phyloP scores from a whole-genome alignment of 37 sponge, comb jelly and placozoan species.

The Theonella swinhoei region DNA sequence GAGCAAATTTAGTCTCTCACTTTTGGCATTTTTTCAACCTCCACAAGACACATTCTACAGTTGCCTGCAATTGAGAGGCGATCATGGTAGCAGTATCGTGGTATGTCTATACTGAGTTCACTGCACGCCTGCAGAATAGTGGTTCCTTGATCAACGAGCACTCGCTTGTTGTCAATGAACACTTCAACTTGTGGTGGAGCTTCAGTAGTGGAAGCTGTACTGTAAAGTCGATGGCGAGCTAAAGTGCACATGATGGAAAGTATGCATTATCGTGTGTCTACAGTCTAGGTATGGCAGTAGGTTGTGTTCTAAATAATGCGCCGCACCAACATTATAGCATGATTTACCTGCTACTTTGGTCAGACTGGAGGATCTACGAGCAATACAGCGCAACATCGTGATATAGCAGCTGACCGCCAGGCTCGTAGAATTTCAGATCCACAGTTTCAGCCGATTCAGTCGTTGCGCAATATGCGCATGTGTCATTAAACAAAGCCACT shows the following conservation, averaged over 20 bases:
- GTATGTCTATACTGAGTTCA: constrained; percentile 90
- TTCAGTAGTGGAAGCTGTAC: constrained; percentile 16
- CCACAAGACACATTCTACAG: constrained; percentile 98
- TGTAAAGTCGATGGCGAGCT: constrained; percentile 11
- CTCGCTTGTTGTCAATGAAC: constrained; percentile 85
- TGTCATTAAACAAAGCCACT: not conserved
- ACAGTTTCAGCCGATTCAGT: too few relatives aligned
- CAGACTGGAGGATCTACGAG: constrained; percentile 11
- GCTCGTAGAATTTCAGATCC: too few relatives aligned
- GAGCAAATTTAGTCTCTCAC: too few relatives aligned
- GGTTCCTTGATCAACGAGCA: constrained; percentile 87
- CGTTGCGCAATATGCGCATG: not conserved
- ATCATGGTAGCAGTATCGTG: constrained; percentile 97
- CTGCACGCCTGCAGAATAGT: constrained; percentile 98
- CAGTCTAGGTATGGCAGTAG: not conserved
- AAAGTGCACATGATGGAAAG: too few relatives aligned
- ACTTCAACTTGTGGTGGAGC: constrained; percentile 89
- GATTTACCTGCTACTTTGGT: constrained; percentile 19
- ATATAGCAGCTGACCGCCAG: too few relatives aligned
- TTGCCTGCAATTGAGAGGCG: constrained; percentile 96
- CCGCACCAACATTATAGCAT: not conserved
- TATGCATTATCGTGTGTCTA: not conserved
- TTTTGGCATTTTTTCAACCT: constrained; percentile 93
- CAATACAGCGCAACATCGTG: constrained; percentile 37
- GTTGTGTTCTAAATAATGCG: not conserved